Percentiles rank a stretch among this genome's conserved stretches.
These are phyloP conservation scores for Rhaphigaster nebulosa DNA, from an alignment of 2,888 invertebrate species.

Conservation along the genomic window DNA sequence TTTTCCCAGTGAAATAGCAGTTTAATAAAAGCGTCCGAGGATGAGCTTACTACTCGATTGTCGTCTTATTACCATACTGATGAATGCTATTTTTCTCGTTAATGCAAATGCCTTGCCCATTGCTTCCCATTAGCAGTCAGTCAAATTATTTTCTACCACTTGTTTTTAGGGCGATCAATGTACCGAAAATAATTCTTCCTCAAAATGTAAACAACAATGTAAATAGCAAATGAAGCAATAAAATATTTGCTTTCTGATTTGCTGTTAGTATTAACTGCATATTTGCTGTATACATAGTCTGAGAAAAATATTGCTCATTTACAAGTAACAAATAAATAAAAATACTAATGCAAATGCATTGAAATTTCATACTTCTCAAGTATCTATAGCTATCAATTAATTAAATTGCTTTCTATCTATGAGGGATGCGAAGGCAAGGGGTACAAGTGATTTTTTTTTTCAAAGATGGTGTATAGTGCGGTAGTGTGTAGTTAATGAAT, in stretches of 20 bases:
- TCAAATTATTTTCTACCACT: neutral
- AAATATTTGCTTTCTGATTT: neutral
- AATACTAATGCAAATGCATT: too few relatives aligned
- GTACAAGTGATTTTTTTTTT: too few relatives aligned
- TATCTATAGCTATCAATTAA: too few relatives aligned
- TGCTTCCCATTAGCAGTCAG: neutral
- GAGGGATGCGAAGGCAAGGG: too few relatives aligned
- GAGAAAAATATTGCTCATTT: too few relatives aligned
- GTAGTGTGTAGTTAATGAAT: too few relatives aligned
- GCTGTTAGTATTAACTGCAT: too few relatives aligned
- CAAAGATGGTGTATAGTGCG: too few relatives aligned
- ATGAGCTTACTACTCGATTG: neutral
- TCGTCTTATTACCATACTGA: neutral
- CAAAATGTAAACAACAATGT: neutral
- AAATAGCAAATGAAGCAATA: neutral
- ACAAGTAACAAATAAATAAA: too few relatives aligned
- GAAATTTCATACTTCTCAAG: too few relatives aligned
- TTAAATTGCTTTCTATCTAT: too few relatives aligned
- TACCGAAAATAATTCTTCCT: neutral
- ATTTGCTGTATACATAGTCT: too few relatives aligned
- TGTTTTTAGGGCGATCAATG: neutral
- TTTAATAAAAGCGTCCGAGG: neutral
- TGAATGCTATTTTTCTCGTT: neutral
- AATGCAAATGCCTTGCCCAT: neutral
- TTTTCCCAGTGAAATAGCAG: neutral